These are phyloP conservation scores for Porites rus DNA, from an alignment of 92 coral and sea anemone species.

Conservation along the genomic window DNA sequence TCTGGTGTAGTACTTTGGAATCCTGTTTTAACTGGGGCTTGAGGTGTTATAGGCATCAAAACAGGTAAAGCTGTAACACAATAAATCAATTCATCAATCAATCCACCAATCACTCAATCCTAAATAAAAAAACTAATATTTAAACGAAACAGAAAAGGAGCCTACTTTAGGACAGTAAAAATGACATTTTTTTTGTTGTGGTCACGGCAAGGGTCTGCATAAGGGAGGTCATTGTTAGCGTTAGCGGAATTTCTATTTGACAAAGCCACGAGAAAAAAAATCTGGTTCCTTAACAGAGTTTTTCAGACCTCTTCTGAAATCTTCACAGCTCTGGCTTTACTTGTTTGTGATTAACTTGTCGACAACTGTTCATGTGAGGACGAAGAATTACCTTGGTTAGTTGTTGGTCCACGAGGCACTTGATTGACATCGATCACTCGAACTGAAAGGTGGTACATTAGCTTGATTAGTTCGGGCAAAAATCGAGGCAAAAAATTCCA, in stretches of 20 bases:
- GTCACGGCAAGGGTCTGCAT: too few relatives aligned
- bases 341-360: too few relatives aligned
- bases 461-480: background rate
- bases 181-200: background rate
- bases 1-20: background rate
- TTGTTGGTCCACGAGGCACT: background rate
- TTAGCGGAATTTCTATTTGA: too few relatives aligned
- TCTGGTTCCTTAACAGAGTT: too few relatives aligned
- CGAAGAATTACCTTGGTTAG: background rate
- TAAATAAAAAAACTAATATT: too few relatives aligned
- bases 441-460: background rate
- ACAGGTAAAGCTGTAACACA: constrained; percentile 10
- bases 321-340: too few relatives aligned
- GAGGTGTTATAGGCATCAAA: constrained; percentile 12
- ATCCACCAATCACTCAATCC: too few relatives aligned
- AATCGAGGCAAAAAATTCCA: too few relatives aligned
- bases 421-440: constrained; percentile 24
- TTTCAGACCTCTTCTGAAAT: too few relatives aligned
- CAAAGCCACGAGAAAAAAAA: too few relatives aligned
- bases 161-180: background rate
- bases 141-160: background rate
- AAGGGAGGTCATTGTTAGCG: too few relatives aligned
- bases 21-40: constrained; percentile 16
- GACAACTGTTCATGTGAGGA: too few relatives aligned
- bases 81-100: background rate